Conservation (phyloP, 2,888 invertebrate genomes). For the Pogonocherus hispidulus region DNA sequence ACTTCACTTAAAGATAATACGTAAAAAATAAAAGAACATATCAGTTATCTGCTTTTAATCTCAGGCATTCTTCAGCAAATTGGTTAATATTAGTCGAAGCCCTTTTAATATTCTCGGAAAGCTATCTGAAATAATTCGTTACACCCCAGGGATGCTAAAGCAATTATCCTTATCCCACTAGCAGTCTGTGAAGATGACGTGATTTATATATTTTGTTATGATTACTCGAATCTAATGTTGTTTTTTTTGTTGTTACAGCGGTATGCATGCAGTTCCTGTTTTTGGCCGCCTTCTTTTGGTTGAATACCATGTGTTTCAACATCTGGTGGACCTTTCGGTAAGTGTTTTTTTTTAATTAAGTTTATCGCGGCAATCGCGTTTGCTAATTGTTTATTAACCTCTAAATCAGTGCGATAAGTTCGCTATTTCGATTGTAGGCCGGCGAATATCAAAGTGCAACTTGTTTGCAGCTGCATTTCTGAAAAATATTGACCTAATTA, state of each 20-base stretch:
- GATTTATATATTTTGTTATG: neutral
- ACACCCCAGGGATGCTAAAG: too few species aligned
- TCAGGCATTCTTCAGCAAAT: too few species aligned
- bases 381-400: constrained; percentile 5
- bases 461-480: constrained; percentile 2
- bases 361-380: neutral
- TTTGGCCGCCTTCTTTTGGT: constrained; percentile 92
- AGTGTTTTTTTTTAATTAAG: constrained; percentile 64
- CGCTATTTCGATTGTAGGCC: neutral
- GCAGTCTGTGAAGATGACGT: neutral
- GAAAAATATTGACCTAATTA: constrained; percentile 11
- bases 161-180: neutral
- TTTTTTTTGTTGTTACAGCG: constrained; percentile 74
- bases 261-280: constrained; percentile 90
- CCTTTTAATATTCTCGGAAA: neutral
- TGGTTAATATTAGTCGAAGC: too few species aligned
- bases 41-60: too few species aligned
- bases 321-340: constrained; percentile 95
- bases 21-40: too few species aligned
- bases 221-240: neutral
- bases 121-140: neutral
- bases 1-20: too few species aligned
- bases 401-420: neutral
- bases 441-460: constrained; percentile 16
- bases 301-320: constrained; percentile 95